Conservation (phyloP, 1,140 invertebrate species). For the Himalopsyche phryganea region DNA sequence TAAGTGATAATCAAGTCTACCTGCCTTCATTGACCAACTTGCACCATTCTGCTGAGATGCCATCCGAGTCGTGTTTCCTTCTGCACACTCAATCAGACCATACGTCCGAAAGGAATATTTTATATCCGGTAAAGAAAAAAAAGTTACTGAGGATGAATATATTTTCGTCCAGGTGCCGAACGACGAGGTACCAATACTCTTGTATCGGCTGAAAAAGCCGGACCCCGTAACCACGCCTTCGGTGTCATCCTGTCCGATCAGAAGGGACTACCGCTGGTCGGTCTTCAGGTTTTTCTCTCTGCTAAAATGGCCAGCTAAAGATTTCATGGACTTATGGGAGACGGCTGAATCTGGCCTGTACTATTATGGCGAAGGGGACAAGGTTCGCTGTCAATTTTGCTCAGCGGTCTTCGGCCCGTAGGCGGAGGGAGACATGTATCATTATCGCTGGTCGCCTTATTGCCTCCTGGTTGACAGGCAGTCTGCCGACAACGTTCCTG, state of each 20-base stretch:
- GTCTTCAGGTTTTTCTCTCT: slow-evolving; percentile 46
- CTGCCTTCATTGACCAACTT: too few relatives aligned
- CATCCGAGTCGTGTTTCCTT: too few relatives aligned
- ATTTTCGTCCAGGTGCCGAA: neutral
- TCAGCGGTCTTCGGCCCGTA: slow-evolving; percentile 77
- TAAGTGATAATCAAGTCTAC: too few relatives aligned
- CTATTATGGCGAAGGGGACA: slow-evolving; percentile 62
- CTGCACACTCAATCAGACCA: too few relatives aligned
- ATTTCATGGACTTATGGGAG: slow-evolving; percentile 39
- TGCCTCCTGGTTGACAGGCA: slow-evolving; percentile 68
- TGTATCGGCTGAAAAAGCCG: neutral
- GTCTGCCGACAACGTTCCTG: slow-evolving; percentile 63
- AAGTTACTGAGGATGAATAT: too few relatives aligned
- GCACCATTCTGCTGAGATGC: too few relatives aligned
- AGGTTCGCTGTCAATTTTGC: slow-evolving; percentile 85
- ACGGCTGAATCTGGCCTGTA: slow-evolving; percentile 78
- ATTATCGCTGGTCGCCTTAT: slow-evolving; percentile 71
- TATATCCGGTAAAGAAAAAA: too few relatives aligned
- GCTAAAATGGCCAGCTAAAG: slow-evolving; percentile 43
- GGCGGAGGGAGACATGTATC: slow-evolving; percentile 74
- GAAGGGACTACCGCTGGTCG: slow-evolving; percentile 41
- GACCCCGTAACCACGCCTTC: neutral
- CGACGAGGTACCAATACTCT: too few relatives aligned
- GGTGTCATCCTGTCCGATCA: neutral
- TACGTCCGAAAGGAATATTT: too few relatives aligned